Conservation (phyloP, 2,797 vertebrate genomes). For the Lutjanus campechanus region DNA sequence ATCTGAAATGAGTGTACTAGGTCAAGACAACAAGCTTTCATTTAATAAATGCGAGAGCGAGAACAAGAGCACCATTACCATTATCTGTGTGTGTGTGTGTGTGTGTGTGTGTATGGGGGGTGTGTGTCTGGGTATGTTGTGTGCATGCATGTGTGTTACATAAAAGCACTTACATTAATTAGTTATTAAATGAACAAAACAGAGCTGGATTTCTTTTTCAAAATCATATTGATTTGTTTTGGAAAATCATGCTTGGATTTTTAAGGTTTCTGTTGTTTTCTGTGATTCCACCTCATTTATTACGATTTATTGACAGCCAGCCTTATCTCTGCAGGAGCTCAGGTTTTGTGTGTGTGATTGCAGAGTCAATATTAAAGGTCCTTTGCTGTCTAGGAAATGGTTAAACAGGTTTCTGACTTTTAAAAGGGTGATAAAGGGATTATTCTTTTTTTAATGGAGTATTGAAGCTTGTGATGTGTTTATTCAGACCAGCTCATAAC, state of each 20-base stretch:
- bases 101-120: constrained; percentile 19
- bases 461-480: constrained; percentile 19
- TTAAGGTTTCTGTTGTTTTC: background rate
- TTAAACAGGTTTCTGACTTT: background rate
- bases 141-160: constrained; percentile 49
- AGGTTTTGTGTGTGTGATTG: background rate
- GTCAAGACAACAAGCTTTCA: constrained; percentile 93
- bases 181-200: constrained; percentile 87
- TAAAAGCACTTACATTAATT: constrained; percentile 86
- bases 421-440: constrained; percentile 5
- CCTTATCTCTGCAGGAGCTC: background rate
- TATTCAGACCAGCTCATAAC: constrained; percentile 9
- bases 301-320: background rate
- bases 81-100: constrained; percentile 69
- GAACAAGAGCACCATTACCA: constrained; percentile 90
- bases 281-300: background rate
- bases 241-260: background rate
- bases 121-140: background rate
- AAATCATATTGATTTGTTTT: background rate
- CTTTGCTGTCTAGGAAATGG: background rate
- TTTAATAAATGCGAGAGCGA: constrained; percentile 92
- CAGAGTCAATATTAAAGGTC: background rate
- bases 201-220: constrained; percentile 9
- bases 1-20: constrained; percentile 87
- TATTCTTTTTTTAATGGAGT: constrained; percentile 1